Evolutionary conservation across 2,888 invertebrate species (phyloP), one percentile per base, ranked within the genome.

Genomic region (Ophion ellenae): DNA sequence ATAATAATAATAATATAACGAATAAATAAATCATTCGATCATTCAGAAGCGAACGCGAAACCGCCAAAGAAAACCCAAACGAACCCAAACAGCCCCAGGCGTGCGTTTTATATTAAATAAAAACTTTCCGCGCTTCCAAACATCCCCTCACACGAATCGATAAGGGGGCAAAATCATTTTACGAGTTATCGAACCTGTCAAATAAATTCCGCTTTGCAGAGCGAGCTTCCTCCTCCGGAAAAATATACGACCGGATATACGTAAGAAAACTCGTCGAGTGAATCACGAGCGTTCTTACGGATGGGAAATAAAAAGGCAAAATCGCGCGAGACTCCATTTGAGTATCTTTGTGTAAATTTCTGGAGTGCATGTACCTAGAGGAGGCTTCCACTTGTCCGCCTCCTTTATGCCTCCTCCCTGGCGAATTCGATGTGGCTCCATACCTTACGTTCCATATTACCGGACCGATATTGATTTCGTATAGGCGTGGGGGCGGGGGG

Each of bases 391-490:
- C 61, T 53, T 53, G 53, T 53, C 53, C 14, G 53, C 53, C 17
- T 5, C 17, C 53, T 17, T 17, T 53, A 24, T 40, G 61, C 24
- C 40, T 61, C 28, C 47, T 67, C 36, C 53, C 70, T 78, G 63
- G 45, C 59, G 63, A 73, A 82, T 83, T 53, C 76, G 70, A 82
- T 73, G 77, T 73, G 73, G 47, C 67, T 61, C 59, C 64, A 70
- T 64, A 59, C 40, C 78, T 69, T 73, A 80, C 78, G 79, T 75
- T 77, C 79, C 82, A 64, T 57, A 84, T 84, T 84, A 79, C 84
- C 69, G 79, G 83, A 77, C 85, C 67, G 77, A 87, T 88, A 88
- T 88, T 88, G 88, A 88, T 88, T 88, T 86, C 84, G 81, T 83
- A 86, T 85, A 53, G 53, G 45, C 79, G 14, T 0, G 3, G 17